phyloP scores from a whole-genome alignment of 2,888 invertebrate species.

The Antitype chi region DNA sequence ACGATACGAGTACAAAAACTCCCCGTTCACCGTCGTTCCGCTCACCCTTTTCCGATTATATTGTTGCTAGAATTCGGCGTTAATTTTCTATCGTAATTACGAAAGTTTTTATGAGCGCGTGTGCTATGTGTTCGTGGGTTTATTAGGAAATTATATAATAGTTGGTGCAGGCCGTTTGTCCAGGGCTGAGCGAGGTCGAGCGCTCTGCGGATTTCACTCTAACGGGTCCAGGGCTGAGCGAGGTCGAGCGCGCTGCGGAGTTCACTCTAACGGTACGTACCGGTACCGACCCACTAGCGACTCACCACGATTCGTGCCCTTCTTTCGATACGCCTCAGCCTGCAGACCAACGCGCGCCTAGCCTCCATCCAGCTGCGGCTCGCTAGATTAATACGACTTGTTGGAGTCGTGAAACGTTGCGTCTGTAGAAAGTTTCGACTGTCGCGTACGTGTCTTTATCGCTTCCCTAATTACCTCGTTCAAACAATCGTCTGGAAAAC shows the following conservation, averaged over 20 bases:
- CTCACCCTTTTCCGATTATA: conserved; percentile 74
- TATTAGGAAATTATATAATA: conserved; percentile 69
- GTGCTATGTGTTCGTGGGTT: conserved; percentile 70
- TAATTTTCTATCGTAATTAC: conserved; percentile 76
- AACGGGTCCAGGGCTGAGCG: conserved; percentile 74
- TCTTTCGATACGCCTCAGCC: conserved; percentile 62
- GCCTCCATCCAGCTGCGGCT: conserved; percentile 41
- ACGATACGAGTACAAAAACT: conserved; percentile 74
- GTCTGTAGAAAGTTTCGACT: conserved; percentile 66
- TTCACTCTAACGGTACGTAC: conserved; percentile 80
- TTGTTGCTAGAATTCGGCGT: conserved; percentile 75
- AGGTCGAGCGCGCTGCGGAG: conserved; percentile 70
- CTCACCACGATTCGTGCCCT: conserved; percentile 67
- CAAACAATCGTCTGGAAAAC: conserved; percentile 83
- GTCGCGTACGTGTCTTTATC: conserved; percentile 74
- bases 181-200: conserved; percentile 64
- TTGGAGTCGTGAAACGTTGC: conserved; percentile 52
- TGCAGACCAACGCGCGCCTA: conserved; percentile 32
- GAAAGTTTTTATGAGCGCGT: conserved; percentile 74
- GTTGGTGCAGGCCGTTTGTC: conserved; percentile 61
- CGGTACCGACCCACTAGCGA: conserved; percentile 73
- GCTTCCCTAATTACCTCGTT: conserved; percentile 84
- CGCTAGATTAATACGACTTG: conserved; percentile 58
- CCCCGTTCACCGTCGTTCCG: conserved; percentile 63
- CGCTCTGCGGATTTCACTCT: conserved; percentile 72